A percentile compares a stretch with the other conserved stretches of the same genome.
These are phyloP conservation scores for Eutrigla gurnardus DNA, from an alignment of 2,797 vertebrate genomes.

Conservation along the genomic window DNA sequence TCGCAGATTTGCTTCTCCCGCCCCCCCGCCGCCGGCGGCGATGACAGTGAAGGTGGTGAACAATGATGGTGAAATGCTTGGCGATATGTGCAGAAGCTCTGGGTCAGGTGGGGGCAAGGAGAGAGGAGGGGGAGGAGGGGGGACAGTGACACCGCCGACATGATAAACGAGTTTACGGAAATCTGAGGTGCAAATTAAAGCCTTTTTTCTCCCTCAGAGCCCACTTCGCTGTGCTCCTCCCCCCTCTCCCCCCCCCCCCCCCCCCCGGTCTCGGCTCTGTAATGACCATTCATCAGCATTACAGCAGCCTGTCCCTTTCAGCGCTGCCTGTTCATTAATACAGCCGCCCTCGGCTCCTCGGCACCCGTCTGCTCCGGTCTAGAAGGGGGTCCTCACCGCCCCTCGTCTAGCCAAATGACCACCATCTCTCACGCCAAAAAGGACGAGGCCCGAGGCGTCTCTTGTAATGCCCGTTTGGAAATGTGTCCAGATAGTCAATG, in stretches of 20 bases:
- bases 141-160: slow-evolving; percentile 70
- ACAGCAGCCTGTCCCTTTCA: slow-evolving; percentile 85
- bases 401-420: slow-evolving; percentile 86
- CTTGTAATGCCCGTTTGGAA: slow-evolving; percentile 73
- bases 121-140: slow-evolving; percentile 29
- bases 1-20: slow-evolving; percentile 50
- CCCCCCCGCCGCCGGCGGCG: neutral
- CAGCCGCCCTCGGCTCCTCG: slow-evolving; percentile 76
- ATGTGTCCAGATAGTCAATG: slow-evolving; percentile 76
- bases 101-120: slow-evolving; percentile 15
- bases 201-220: slow-evolving; percentile 70
- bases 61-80: slow-evolving; percentile 5
- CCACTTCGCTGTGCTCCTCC: slow-evolving; percentile 53
- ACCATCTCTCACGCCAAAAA: slow-evolving; percentile 82
- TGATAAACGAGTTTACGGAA: slow-evolving; percentile 88
- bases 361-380: slow-evolving; percentile 71
- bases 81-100: slow-evolving; percentile 16
- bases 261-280: slow-evolving; percentile 75
- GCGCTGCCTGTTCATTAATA: slow-evolving; percentile 86
- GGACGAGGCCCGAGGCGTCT: slow-evolving; percentile 67
- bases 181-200: slow-evolving; percentile 85
- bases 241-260: slow-evolving; percentile 35
- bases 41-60: neutral
- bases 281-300: slow-evolving; percentile 90
- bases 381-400: slow-evolving; percentile 80